phyloP scores from a whole-genome alignment of 2,888 invertebrate species.

The Dascillus cervinus region DNA sequence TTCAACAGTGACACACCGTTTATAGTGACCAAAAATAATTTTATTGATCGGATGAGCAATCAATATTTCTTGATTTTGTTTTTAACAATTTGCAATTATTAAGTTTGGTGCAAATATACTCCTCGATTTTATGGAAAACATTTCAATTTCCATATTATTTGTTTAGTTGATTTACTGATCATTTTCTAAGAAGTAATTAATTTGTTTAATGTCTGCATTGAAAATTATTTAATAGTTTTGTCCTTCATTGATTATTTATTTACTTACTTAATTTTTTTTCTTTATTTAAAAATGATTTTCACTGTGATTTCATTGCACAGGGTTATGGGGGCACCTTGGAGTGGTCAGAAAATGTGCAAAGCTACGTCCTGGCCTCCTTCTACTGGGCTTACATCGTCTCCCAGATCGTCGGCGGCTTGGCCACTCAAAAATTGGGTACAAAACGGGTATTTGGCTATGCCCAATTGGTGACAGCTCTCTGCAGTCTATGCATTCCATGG shows the following conservation, averaged over 20 bases:
- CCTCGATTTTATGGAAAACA: no score
- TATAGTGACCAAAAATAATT: no score
- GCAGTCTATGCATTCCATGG: conserved; percentile 58
- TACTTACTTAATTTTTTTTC: not conserved
- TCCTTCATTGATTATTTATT: not conserved
- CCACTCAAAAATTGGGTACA: conserved; percentile 63
- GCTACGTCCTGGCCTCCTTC: conserved; percentile 58
- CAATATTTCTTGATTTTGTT: no score
- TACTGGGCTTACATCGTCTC: conserved; percentile 69
- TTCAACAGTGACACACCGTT: no score
- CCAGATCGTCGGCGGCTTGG: conserved; percentile 60
- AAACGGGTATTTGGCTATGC: conserved; percentile 64
- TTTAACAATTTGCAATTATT: no score
- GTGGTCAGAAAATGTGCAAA: conserved; percentile 58
- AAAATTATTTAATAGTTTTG: not conserved
- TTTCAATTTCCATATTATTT: no score
- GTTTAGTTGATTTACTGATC: no score
- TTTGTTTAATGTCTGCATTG: no score
- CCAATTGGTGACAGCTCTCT: conserved; percentile 59
- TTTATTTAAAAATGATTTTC: not conserved
- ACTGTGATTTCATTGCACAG: conserved; percentile 26
- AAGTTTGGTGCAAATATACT: no score
- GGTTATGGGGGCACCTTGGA: conserved; percentile 51
- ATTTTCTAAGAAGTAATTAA: no score
- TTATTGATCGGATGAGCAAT: no score